These are phyloP conservation scores for Lottia scabra DNA, from an alignment of 2,888 invertebrate species.

Conservation along the genomic window DNA sequence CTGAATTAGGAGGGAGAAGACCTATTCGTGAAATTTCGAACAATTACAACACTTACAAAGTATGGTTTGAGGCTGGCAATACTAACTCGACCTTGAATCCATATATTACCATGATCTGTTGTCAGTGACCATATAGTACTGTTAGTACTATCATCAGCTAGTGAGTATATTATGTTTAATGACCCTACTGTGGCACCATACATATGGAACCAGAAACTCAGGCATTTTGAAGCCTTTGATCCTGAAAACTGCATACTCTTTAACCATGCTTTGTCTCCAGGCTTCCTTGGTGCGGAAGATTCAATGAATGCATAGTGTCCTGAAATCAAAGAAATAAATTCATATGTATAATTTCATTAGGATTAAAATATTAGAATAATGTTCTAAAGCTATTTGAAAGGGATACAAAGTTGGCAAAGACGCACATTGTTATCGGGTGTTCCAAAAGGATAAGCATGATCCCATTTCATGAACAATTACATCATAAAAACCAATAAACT, in stretches of 20 bases:
- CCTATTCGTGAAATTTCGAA: no score
- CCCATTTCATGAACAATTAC: no score
- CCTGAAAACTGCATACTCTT: conserved; percentile 35
- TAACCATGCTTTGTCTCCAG: conserved; percentile 67
- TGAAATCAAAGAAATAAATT: conserved; percentile 19
- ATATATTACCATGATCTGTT: conserved; percentile 41
- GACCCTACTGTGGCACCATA: conserved; percentile 49
- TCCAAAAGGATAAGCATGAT: no score
- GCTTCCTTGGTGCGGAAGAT: conserved; percentile 73
- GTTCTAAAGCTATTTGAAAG: no score
- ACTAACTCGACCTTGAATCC: conserved; percentile 44
- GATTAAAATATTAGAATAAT: no score
- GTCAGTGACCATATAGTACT: conserved; percentile 46
- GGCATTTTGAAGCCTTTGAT: conserved; percentile 45
- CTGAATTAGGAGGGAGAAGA: no score
- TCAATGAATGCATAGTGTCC: conserved; percentile 74
- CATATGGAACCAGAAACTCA: conserved; percentile 63
- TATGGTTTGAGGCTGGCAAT: conserved; percentile 43
- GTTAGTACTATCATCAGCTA: conserved; percentile 32
- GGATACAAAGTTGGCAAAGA: no score
- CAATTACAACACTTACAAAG: conserved; percentile 39
- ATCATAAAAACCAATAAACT: no score
- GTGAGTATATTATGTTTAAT: conserved; percentile 39
- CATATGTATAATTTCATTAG: no score
- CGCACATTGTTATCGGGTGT: no score